Base-by-base conservation (phyloP, 2,113 vertebrate species). In the Sturnira hondurensis region DNA sequence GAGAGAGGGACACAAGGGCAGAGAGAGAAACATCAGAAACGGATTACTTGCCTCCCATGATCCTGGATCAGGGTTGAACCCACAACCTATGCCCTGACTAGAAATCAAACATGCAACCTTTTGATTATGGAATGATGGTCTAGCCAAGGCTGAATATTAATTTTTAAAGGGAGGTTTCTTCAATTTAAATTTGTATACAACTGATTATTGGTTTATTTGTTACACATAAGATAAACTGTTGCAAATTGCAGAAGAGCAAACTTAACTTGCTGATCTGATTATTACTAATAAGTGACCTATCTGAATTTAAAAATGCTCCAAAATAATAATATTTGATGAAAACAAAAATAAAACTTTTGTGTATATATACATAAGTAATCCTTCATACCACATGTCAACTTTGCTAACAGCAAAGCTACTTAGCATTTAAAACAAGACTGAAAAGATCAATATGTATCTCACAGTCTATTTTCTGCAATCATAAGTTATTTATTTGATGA, bases 321-420 rank as follows among this genome's bases (percentile, higher is more conserved):
- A 68, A 93, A 85, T 43, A 92, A 93, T 38, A 10, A 38, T 22
- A 94, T 78, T 78, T 96, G 43, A 93, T 74, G 47, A 80, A 93
- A 93, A 86, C 61, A 89, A 89, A 93, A 68, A 50, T 38, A 6
- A 80, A 76, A 89, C 4, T 54, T 93, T n/a, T 47, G 19, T 86
- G 14, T 16, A 36, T 16, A 36, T 24, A 91, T 54, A 50, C 16
- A 61, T 2, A 88, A 74, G 90, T 67, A 83, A 88, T 54, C 38
- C 38, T 91, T 82, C 5, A 78, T 3, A 67, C 36, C 43, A 77
- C 45, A 89, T 45, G 56, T 0, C 88, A 38, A 82, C 17, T 89
- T 63, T 89, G 52, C 50, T 82, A 83, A 84, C 5, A 86, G 28
- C 63, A 92, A 83, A 92, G 86, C 24, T 71, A 80, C 54, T 19